Evolutionary conservation across 2,113 vertebrate species (phyloP).

Genomic region (Crypturellus undulatus): DNA sequence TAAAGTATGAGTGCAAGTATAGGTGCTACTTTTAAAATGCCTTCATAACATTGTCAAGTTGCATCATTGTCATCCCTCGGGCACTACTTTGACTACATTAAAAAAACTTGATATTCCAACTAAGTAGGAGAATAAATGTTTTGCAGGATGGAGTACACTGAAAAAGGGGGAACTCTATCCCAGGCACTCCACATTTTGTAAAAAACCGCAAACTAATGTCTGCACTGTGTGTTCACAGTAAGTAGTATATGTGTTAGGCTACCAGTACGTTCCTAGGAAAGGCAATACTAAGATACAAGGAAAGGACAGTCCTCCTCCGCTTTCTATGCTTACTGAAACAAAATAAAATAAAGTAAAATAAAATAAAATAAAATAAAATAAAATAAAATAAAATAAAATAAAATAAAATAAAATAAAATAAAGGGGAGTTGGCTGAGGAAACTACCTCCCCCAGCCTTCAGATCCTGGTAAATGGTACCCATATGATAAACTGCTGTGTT

Average conservation of each 20-base stretch:
- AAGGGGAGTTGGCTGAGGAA: neutral
- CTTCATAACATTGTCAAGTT: neutral
- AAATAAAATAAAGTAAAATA: neutral
- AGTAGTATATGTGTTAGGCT: neutral
- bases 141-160: neutral
- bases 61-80: neutral
- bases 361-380: neutral
- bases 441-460: neutral
- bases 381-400: neutral
- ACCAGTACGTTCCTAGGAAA: neutral
- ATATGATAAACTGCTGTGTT: neutral
- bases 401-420: neutral
- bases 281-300: neutral
- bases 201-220: neutral
- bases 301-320: neutral
- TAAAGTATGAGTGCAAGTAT: neutral
- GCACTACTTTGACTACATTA: neutral
- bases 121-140: neutral
- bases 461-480: neutral
- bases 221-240: neutral
- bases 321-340: neutral
- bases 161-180: neutral
- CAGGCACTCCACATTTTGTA: neutral
- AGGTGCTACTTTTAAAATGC: neutral
- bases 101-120: neutral